Base-by-base conservation (phyloP, 2,797 vertebrate species). In the Melanogrammus aeglefinus region DNA sequence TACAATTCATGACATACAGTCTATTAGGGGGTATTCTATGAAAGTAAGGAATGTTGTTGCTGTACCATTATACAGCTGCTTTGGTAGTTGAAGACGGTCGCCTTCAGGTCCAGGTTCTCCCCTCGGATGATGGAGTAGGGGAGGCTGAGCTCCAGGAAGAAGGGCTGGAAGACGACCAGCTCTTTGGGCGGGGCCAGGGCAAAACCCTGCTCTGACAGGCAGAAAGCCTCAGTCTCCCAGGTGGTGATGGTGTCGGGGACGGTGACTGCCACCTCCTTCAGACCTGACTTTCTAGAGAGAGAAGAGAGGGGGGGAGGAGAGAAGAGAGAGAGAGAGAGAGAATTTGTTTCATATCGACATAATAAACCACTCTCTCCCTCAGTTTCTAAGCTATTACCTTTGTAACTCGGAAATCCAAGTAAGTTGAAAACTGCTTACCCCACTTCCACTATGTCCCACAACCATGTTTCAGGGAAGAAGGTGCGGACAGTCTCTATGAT, bases 61-160 rank as follows among this genome's bases (percentile, higher is more conserved):
- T 69, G n/a, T 87, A 94, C 95, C 95, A 91, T 93, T 83, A 96
- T 92, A 86, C 94, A 95, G 38, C 31, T 88, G 79, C 85, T 80
- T 76, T 94, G 75, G 81, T 94, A 94, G 89, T 90, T 96, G 86
- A 91, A 93, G 77, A 91, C 75, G 0, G 90, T 92, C 1, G 95
- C 94, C 79, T 92, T 96, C 79, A 96, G 90, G 31, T 84, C 81
- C 82, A 96, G 94, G 41, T 79, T 84, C 87, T 97, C 96, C 51
- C 94, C 95, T 33, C 90, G 89, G 82, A 96, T 89, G 87, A 96
- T 92, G 75, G 94, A 95, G 86, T 94, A 94, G 0, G 95, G 95
- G 69, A 96, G 72, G 1, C 78, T 90, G 72, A 96, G 86, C 41
- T 96, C 94, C 9, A 96, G 90, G 79, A 94, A 90, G 88, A 96